Evolutionary conservation across 2,113 vertebrate genomes (phyloP), one percentile per base, ranked within the genome.

Genomic region (Cryptotis parvus): DNA sequence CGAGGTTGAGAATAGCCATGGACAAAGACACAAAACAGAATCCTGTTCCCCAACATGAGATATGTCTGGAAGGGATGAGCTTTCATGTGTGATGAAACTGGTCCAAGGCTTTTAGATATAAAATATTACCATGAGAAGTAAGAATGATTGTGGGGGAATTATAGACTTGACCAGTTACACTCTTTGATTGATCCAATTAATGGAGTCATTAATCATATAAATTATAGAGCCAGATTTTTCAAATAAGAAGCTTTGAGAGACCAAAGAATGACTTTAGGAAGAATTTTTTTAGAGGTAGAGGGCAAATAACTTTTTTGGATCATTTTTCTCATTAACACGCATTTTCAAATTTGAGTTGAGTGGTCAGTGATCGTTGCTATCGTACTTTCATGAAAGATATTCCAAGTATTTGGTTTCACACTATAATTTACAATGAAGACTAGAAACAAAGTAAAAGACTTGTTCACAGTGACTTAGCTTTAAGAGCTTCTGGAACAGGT

Each of bases 81-180:
- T 88, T 84, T 86, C 61, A 65, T 79, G 79, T 94, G 87, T 80
- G 55, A 43, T 84, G 41, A 90, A 90, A 86, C 43, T 75, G 14
- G 82, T 52, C 92, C 88, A 88, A 7, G 43, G 41, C 45, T 89
- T 92, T 61, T 79, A 91, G 70, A 89, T 92, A 55, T 33, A 82
- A 93, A 88, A 84, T 89, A 55, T 33, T 93, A 90, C 24, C 35
- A 83, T 31, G 78, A 90, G 65, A 91, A 94, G 88, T 68, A 87
- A 91, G 70, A 88, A 93, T 79, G 52, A 80, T 82, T 90, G 89
- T 85, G 68, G 72, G 63, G 70, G 87, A n/a, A 90, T 79, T 90
- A 85, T 0, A 91, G 41, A 39, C 66, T 16, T 43, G 33, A 81
- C 79, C 52, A 43, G 29, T 90, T 90, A 82, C 22, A 63, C 82